Base-by-base conservation (phyloP, 2,797 vertebrate species). In the Gastrophryne carolinensis region DNA sequence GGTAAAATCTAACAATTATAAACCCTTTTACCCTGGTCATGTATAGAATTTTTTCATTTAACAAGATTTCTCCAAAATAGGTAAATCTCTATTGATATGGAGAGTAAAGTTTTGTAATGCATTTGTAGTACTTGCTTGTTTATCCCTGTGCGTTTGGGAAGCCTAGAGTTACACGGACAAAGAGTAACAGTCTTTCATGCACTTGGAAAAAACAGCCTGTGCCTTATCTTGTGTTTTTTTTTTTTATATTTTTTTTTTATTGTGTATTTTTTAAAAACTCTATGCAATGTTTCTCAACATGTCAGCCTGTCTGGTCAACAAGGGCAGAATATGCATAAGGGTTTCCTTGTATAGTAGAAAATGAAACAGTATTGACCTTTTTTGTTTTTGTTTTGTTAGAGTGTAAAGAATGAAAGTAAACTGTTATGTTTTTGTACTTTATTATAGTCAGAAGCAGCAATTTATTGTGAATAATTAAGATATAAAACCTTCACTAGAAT, bases 191-290 rank as follows among this genome's bases (percentile, higher is more conserved):
- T 39, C 72, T 61, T 47, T 58, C 37, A 49, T 47, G 63, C 53
- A 68, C 35, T 24, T 39, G 50, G 15, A n/a, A n/a, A 68, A 39
- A 68, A 52, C 21, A 87, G 83, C 85, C 68, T 86, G 88, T 92
- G 90, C 90, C 91, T 92, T 91, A 90, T 79, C 86, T 88, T 87
- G 85, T 88, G 82, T 87, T 74, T 27, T 1, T 29, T 44, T 29
- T 32, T 8, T 26, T 64, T 52, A 5, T 63, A 37, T n/a, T 62
- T 35, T 65, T 49, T 47, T 64, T 64, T 64, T 34, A 23, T 66
- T 53, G 35, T 52, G 27, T 58, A 47, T 35, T 19, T 50, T 57
- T 58, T 37, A 68, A 47, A 30, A 21, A 65, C 56, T 69, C 73
- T 76, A 76, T 76, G 65, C 73, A 69, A 69, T 54, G 47, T 63